Evolutionary conservation across 2,888 invertebrate species (phyloP), one percentile per base, ranked within the genome.

Genomic region (Stratiomys singularior): DNA sequence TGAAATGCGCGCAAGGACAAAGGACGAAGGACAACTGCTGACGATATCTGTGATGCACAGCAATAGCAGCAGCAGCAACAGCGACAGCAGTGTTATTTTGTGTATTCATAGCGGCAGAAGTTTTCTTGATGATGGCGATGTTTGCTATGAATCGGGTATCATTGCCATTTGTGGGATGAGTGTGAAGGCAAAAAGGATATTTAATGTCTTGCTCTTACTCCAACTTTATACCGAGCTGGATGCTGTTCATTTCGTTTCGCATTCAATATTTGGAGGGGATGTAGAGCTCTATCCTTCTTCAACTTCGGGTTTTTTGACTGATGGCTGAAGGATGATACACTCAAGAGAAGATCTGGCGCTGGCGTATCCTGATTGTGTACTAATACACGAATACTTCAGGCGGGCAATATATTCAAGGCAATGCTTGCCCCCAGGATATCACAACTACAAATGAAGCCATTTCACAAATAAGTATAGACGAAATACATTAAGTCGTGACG

Each of bases 231-330:
- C 25, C 69, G 72, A 56, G 28, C 30, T 15, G 28, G 21, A 56
- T 21, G 60, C 7, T 25, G 23, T 60, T 25, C 9, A 1, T 25
- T 60, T 21, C n/a, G 4, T n/a, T n/a, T n/a, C n/a, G n/a, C n/a
- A n/a, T n/a, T n/a, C n/a, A 25, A 60, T 25, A 13, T 15, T 4
- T 15, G 18, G 21, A 71, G 30, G 58, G 30, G 60, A 60, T 25
- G 67, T 79, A 69, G n/a, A 52, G 60, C 76, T 77, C 58, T 66
- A 58, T 77, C 72, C 77, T 79, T 77, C 74, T 76, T 52, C 60
- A 60, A 18, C 37, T 30, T 21, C 30, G 64, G 52, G 25, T 78
- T 79, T n/a, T n/a, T 79, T 69, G 76, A 66, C 28, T 79, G 79
- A 79, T 76, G 78, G 77, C 71, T 76, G 74, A 74, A 74, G 60